Conservation (phyloP, 1,140 invertebrate genomes). For the Cyclargus thomasi region DNA sequence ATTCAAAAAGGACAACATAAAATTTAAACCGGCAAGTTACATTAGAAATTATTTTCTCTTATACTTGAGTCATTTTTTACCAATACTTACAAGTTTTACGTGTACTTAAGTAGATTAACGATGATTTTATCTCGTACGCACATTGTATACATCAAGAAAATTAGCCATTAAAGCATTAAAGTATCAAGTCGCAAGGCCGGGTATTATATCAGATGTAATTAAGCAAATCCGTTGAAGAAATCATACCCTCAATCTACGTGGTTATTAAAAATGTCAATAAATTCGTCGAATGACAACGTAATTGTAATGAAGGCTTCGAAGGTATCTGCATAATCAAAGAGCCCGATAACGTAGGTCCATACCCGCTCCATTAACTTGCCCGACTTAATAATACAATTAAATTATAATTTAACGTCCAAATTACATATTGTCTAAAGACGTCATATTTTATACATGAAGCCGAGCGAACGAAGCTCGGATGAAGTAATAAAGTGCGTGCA, state of each 20-base stretch:
- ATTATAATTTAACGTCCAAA: slow-evolving; percentile 40
- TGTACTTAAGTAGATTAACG: too few species aligned
- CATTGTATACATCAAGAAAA: background rate
- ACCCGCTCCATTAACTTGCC: slow-evolving; percentile 49
- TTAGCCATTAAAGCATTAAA: slow-evolving; percentile 13
- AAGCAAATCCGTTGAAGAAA: slow-evolving; percentile 31
- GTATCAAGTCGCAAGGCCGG: slow-evolving; percentile 6
- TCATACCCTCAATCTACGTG: slow-evolving; percentile 43
- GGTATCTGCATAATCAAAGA: slow-evolving; percentile 44
- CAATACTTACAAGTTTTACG: too few species aligned
- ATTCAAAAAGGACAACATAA: too few species aligned
- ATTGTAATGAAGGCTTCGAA: slow-evolving; percentile 49
- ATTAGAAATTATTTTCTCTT: too few species aligned
- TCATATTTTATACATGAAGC: slow-evolving; percentile 24
- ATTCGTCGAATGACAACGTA: slow-evolving; percentile 56
- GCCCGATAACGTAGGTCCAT: slow-evolving; percentile 34
- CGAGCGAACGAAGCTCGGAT: background rate
- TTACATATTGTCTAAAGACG: slow-evolving; percentile 37
- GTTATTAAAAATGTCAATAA: slow-evolving; percentile 58
- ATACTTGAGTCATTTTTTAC: too few species aligned
- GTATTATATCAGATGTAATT: slow-evolving; percentile 14
- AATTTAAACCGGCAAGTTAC: too few species aligned
- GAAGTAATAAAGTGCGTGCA: slow-evolving; percentile 14
- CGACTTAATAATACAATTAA: slow-evolving; percentile 51
- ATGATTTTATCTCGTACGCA: too few species aligned